Evolutionary conservation across 2,888 invertebrate species (phyloP).

Genomic region (Hartigia nigra): DNA sequence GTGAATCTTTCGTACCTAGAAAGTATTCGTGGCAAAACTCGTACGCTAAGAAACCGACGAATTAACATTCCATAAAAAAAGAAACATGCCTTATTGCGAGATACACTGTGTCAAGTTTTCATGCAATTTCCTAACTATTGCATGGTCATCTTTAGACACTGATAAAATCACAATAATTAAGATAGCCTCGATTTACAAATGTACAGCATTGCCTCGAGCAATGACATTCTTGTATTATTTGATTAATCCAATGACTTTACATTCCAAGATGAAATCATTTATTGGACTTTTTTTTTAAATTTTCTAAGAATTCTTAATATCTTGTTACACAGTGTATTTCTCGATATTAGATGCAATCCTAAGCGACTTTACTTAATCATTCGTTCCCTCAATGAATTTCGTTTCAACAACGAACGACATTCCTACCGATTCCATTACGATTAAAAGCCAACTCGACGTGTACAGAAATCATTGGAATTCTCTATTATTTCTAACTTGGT

Average conservation of each 20-base stretch:
- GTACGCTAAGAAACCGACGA: background rate
- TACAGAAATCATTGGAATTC: background rate
- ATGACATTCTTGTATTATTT: background rate
- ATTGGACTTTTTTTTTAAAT: constrained; percentile 23
- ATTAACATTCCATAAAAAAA: background rate
- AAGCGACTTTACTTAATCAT: constrained; percentile 18
- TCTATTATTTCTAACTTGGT: background rate
- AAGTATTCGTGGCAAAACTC: background rate
- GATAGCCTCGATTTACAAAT: background rate
- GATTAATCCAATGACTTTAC: background rate
- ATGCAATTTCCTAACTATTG: background rate
- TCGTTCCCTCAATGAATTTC: background rate
- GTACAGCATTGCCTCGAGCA: background rate
- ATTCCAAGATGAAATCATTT: constrained; percentile 5
- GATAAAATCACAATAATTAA: background rate
- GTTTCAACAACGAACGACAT: background rate
- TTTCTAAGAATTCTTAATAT: constrained; percentile 14
- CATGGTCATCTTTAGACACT: background rate
- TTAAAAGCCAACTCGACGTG: background rate
- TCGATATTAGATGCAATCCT: background rate
- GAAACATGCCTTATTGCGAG: background rate
- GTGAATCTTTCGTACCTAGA: constrained; percentile 23
- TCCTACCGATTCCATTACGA: constrained; percentile 4
- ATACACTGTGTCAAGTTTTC: background rate
- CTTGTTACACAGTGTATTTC: constrained; percentile 3